A percentile compares a stretch with the other conserved stretches of the same genome.
These are phyloP conservation scores for Agriopis aurantiaria DNA, from an alignment of 2,888 invertebrate species.

Conservation along the genomic window DNA sequence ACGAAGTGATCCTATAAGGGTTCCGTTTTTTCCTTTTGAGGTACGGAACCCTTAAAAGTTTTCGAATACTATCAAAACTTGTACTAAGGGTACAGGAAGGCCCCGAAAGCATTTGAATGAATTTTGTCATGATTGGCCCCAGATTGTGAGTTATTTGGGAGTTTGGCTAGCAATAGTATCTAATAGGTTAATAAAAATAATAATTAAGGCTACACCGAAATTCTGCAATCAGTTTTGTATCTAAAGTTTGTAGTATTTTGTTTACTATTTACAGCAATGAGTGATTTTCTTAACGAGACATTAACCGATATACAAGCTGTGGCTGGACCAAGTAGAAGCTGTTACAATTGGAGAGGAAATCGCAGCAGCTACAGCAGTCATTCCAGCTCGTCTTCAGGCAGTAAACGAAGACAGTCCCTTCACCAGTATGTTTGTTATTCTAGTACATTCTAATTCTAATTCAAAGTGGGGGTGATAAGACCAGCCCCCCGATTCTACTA, in stretches of 20 bases:
- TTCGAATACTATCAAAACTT: no score
- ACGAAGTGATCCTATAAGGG: no score
- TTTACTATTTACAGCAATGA: background rate
- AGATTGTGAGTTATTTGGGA: no score
- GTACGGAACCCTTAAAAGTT: no score
- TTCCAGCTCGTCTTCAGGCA: background rate
- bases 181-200: no score
- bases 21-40: no score
- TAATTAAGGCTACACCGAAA: background rate
- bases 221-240: background rate
- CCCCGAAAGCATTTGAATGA: no score
- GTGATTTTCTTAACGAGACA: background rate
- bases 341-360: background rate
- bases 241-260: background rate
- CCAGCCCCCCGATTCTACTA: no score
- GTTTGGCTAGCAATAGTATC: no score
- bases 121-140: no score
- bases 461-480: no score
- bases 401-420: background rate
- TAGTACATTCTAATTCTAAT: background rate
- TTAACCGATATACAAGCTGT: background rate
- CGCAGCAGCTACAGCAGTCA: background rate
- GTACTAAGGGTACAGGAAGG: no score
- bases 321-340: background rate
- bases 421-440: background rate